A percentile compares a stretch with the other conserved stretches of the same genome.
These are phyloP conservation scores for Petromus typicus DNA, from an alignment of 2,113 vertebrate species.

Conservation along the genomic window DNA sequence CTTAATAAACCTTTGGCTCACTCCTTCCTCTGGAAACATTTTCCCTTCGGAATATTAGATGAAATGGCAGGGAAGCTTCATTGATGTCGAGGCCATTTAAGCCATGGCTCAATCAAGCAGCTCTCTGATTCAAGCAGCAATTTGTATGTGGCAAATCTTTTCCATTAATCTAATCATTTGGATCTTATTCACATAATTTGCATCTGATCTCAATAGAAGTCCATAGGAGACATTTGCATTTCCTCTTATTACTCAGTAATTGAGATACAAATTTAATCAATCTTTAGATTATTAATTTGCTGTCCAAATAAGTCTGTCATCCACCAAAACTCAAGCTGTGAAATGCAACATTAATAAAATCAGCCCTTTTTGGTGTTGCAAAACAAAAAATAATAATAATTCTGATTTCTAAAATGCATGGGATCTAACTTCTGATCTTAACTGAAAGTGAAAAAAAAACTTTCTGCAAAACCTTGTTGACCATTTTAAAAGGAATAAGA, in stretches of 20 bases:
- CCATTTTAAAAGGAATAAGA: constrained; percentile 44
- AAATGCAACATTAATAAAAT: constrained; percentile 45
- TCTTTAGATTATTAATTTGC: constrained; percentile 21
- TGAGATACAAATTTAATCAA: constrained; percentile 33
- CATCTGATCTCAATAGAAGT: neutral
- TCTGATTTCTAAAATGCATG: constrained; percentile 20
- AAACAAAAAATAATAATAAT: neutral
- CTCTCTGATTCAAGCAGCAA: constrained; percentile 22
- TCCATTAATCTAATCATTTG: neutral
- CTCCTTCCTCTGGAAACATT: constrained; percentile 45
- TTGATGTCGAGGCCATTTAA: constrained; percentile 47
- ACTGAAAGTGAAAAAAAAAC: neutral
- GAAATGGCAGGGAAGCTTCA: constrained; percentile 32
- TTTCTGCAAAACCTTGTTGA: neutral
- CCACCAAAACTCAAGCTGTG: constrained; percentile 25
- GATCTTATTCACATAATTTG: constrained; percentile 24
- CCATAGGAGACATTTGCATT: constrained; percentile 22
- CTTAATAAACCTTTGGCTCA: constrained; percentile 37
- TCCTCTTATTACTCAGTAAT: neutral
- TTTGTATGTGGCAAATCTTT: constrained; percentile 10
- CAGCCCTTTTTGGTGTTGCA: neutral
- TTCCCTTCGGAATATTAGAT: constrained; percentile 28
- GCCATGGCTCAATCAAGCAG: neutral
- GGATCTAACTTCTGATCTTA: constrained; percentile 12
- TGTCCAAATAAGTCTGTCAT: neutral